Percentiles rank a stretch among this genome's conserved stretches.
Evolutionary conservation across 1,140 invertebrate genomes (phyloP).

Genomic region (Liolophura sinensis): DNA sequence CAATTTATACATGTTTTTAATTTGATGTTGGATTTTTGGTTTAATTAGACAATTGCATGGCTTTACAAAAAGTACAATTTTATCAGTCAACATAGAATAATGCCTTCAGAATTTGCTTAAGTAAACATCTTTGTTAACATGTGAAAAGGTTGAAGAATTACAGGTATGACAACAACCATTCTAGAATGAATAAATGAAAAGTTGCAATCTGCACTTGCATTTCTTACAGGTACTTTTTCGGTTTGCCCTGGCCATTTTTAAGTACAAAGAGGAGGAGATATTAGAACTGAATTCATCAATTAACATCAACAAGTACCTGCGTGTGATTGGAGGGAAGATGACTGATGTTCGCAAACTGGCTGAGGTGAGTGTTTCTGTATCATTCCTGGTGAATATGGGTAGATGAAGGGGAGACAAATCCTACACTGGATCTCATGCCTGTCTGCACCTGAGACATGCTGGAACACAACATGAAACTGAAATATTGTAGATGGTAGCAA

Average conservation of each 20-base stretch:
- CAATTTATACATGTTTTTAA: too few relatives aligned
- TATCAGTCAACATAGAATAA: too few relatives aligned
- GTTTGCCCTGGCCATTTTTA: conserved; percentile 65
- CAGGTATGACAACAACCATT: too few relatives aligned
- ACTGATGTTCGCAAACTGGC: conserved; percentile 55
- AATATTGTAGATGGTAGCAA: background rate
- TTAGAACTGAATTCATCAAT: conserved; percentile 53
- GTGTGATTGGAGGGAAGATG: conserved; percentile 56
- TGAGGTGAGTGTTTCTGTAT: conserved; percentile 30
- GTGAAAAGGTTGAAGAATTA: too few relatives aligned
- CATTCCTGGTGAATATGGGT: background rate
- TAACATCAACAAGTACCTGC: conserved; percentile 57
- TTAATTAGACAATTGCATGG: too few relatives aligned
- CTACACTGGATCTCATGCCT: background rate
- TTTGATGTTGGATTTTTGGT: too few relatives aligned
- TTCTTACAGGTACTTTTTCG: conserved; percentile 62
- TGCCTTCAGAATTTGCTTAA: too few relatives aligned
- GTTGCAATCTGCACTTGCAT: background rate
- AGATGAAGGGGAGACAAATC: background rate
- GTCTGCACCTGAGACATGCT: background rate
- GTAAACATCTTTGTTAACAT: too few relatives aligned
- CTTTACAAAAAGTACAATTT: too few relatives aligned
- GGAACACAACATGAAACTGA: background rate
- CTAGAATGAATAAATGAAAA: background rate
- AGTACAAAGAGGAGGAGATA: conserved; percentile 61